Percentiles rank a stretch among this genome's conserved stretches.
These are phyloP conservation scores for Diachrysia chrysitis DNA, from an alignment of 2,888 invertebrate genomes.

Conservation along the genomic window DNA sequence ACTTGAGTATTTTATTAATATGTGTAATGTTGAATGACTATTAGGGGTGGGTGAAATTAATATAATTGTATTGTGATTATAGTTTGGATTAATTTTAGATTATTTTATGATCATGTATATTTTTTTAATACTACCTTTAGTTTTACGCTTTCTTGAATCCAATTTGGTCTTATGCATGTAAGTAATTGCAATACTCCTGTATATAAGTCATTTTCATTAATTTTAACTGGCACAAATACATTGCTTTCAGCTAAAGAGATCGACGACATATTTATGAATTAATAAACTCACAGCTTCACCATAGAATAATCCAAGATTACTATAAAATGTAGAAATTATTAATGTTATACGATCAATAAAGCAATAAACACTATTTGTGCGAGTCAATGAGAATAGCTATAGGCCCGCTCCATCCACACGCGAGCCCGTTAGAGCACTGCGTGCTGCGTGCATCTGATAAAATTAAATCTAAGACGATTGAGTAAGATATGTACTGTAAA, in stretches of 20 bases:
- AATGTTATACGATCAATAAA: background rate
- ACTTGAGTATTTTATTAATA: no score
- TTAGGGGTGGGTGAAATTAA: no score
- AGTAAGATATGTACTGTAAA: no score
- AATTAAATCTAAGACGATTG: background rate
- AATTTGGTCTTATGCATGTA: constrained; percentile 91
- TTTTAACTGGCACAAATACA: constrained; percentile 88
- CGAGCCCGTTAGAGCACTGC: background rate
- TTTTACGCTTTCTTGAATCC: constrained; percentile 90
- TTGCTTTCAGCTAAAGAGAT: constrained; percentile 74
- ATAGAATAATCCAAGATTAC: background rate
- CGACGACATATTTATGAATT: constrained; percentile 69
- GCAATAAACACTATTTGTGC: background rate
- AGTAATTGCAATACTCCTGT: constrained; percentile 92
- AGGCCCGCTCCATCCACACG: background rate
- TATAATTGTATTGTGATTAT: no score
- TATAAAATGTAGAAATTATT: background rate
- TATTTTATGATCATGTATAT: no score
- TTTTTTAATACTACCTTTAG: constrained; percentile 90
- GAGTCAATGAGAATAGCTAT: background rate
- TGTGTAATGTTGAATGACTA: no score
- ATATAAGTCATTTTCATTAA: constrained; percentile 91
- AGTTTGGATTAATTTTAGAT: no score
- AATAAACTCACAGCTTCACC: background rate
- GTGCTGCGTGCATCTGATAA: background rate